phyloP scores from a whole-genome alignment of 2,797 vertebrate species.

The Acanthornis magna region DNA sequence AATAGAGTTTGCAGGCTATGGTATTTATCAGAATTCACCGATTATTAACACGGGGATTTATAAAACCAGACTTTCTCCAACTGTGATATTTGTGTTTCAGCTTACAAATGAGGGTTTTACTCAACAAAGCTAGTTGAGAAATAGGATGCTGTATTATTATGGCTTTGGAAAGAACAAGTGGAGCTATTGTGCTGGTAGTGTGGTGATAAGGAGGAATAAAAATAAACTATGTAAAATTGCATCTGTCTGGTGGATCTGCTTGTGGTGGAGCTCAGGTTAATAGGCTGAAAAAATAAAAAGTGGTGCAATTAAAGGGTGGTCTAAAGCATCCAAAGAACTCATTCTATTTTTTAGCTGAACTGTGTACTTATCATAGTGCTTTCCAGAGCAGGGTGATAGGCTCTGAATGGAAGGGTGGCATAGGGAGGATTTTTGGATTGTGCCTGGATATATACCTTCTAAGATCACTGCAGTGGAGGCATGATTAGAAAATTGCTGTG shows the following conservation, averaged over 20 bases:
- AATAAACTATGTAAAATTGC: neutral
- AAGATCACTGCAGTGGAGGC: neutral
- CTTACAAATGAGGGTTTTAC: neutral
- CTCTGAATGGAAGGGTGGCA: neutral
- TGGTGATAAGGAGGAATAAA: neutral
- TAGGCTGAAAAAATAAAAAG: neutral
- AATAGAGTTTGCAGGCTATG: neutral
- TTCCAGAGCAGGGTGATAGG: neutral
- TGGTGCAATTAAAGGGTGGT: neutral
- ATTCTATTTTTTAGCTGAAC: neutral
- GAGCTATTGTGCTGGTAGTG: neutral
- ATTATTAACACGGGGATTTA: neutral
- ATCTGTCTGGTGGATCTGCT: neutral
- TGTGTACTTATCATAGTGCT: neutral
- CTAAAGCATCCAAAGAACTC: neutral
- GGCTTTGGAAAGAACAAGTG: neutral
- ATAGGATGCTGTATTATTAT: neutral
- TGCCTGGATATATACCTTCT: neutral
- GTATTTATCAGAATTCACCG: neutral
- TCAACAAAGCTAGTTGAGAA: neutral
- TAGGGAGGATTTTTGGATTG: neutral
- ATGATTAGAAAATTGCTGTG: neutral
- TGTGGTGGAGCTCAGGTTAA: neutral
- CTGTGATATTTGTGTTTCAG: neutral
- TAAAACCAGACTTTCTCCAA: neutral